A percentile compares a stretch with the other conserved stretches of the same genome.
Evolutionary conservation across 2,113 vertebrate genomes (phyloP).

Genomic region (Prunella fulvescens): DNA sequence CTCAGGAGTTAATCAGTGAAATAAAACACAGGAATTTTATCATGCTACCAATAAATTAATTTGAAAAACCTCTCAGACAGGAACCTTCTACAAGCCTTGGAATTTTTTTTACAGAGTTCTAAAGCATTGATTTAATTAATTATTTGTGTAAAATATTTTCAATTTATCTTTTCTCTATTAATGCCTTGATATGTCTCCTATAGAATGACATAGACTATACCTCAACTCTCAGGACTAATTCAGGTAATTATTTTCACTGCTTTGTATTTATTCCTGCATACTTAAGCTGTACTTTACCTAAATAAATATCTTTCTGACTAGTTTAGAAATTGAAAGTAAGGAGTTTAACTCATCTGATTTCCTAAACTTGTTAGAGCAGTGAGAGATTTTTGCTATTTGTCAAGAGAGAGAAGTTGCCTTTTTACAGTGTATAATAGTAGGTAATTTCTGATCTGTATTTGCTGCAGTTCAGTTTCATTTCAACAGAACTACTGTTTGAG

Average conservation of each 20-base stretch:
- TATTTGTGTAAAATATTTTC: background rate
- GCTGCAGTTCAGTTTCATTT: background rate
- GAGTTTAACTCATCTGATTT: background rate
- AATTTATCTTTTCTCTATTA: background rate
- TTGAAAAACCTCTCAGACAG: background rate
- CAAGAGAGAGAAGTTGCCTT: background rate
- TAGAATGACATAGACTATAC: background rate
- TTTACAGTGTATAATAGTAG: background rate
- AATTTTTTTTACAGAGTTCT: background rate
- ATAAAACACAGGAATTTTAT: background rate
- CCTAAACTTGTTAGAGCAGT: background rate
- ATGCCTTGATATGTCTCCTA: background rate
- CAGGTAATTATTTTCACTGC: background rate
- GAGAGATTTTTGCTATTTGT: background rate
- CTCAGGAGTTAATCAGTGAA: background rate
- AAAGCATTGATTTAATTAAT: background rate
- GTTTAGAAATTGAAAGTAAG: background rate
- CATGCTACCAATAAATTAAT: background rate
- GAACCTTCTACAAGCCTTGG: background rate
- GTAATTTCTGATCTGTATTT: background rate
- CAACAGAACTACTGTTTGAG: background rate
- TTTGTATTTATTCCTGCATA: background rate
- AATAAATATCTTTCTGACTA: background rate
- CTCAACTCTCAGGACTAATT: background rate
- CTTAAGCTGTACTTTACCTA: background rate